Base-by-base conservation (phyloP, 30 jellyfish, hydroid and myxozoan genomes). In the Turritopsis rubra region DNA sequence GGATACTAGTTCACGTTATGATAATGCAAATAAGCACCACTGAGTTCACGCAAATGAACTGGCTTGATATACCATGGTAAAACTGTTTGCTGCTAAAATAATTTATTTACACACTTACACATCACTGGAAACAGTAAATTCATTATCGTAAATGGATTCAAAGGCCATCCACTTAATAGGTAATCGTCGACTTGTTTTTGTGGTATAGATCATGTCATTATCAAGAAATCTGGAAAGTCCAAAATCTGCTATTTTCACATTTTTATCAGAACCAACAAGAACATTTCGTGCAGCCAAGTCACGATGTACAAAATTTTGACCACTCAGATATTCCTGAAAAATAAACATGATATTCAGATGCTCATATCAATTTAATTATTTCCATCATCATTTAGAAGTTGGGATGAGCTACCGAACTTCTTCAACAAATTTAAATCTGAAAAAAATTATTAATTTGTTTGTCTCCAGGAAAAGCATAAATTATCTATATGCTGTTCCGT, bases 251-350 rank as follows among this genome's bases (percentile, higher is more conserved):
- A 88, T 83, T 41, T 88, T 88, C 71, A 91, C 84, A 9, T 83
- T 87, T 28, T 82, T 72, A 65, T 88, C 91, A 75, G 84, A 91
- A 28, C 87, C 96, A 28, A 88, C 54, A 21, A 88, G 85, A 19
- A 83, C 30, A 65, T 88, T 88, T 1, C 96, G 83, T 16, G 96
- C 91, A 52, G 96, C 91, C 28, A 88, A 82, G 66, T 88, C 89
- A 41, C 60, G 60, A 41, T 41, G 60, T 5, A 41, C 60, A 41
- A 41, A 54, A 85, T 52, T 77, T 88, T 91, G 41, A 88, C 81
- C 72, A 88, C 74, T 1, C 60, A 41, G 13, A 41, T 3, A 41
- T 41, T 41, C 60, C 60, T 41, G 13, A 41, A 41, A 5, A 41
- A 41, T n/a, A n/a, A n/a, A n/a, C n/a, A 41, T 41, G 60, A 41